Evolutionary conservation across 2,797 vertebrate genomes (phyloP).

Genomic region (Gambelia wislizenii): DNA sequence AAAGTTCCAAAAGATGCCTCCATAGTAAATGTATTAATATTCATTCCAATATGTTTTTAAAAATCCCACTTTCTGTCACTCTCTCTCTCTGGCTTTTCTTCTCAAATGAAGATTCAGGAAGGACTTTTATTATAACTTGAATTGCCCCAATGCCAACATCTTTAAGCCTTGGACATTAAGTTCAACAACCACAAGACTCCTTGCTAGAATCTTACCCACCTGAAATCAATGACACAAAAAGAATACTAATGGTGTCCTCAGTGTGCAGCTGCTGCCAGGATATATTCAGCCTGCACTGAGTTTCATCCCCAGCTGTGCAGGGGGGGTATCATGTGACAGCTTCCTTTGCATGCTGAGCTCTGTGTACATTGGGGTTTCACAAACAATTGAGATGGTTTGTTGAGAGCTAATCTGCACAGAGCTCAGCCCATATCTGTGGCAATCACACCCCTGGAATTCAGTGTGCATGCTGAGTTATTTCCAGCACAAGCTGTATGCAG

Average conservation of each 20-base stretch:
- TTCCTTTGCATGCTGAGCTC: neutral
- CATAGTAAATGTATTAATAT: neutral
- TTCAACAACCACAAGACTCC: neutral
- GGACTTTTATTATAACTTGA: too few species aligned
- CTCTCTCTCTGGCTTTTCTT: too few species aligned
- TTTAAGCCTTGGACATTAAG: neutral
- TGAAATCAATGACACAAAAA: slow-evolving; percentile 3
- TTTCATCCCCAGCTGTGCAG: neutral
- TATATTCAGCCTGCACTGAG: neutral
- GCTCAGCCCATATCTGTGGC: neutral
- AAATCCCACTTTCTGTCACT: neutral
- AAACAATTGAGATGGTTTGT: neutral
- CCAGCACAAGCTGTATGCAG: neutral
- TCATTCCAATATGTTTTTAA: neutral
- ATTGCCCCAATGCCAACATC: too few species aligned
- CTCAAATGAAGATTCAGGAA: too few species aligned
- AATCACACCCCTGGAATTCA: neutral
- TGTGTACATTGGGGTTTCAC: neutral
- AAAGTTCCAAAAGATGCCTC: neutral
- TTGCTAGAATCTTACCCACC: neutral
- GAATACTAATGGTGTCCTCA: neutral
- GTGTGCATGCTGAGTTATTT: neutral
- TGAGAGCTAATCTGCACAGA: neutral
- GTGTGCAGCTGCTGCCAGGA: neutral
- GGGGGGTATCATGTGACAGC: neutral